Evolutionary conservation across 2,113 vertebrate genomes (phyloP).

Genomic region (Ameiurus melas): DNA sequence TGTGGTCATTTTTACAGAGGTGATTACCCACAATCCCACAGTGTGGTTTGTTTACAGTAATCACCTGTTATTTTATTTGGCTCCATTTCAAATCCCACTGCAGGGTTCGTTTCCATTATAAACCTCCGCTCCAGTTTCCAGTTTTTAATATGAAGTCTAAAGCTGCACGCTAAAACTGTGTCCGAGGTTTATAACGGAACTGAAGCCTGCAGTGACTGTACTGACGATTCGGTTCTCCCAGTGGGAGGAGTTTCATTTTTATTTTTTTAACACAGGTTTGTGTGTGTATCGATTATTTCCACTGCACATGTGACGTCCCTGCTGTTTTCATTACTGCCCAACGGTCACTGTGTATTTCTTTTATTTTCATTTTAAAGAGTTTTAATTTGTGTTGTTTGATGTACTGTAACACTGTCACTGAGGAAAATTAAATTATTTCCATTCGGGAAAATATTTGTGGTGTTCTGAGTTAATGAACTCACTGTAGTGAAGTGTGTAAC

Average conservation of each 20-base stretch:
- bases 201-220: not conserved
- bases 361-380: not conserved
- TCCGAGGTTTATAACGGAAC: not conserved
- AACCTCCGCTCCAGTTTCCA: not conserved
- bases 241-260: constrained; percentile 33
- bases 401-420: not conserved
- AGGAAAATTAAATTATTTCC: constrained; percentile 10
- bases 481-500: not conserved
- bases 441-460: not conserved
- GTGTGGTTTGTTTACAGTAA: not conserved
- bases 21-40: not conserved
- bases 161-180: not conserved
- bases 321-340: not conserved
- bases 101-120: not conserved
- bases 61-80: not conserved
- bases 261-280: not conserved
- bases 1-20: not conserved
- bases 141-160: not conserved
- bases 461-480: not conserved
- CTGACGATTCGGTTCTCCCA: constrained; percentile 28
- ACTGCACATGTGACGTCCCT: not conserved
- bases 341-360: not conserved
- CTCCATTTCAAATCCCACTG: not conserved
- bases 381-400: not conserved
- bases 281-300: not conserved